phyloP scores from a whole-genome alignment of 2,113 vertebrate species.

The Papio anubis region DNA sequence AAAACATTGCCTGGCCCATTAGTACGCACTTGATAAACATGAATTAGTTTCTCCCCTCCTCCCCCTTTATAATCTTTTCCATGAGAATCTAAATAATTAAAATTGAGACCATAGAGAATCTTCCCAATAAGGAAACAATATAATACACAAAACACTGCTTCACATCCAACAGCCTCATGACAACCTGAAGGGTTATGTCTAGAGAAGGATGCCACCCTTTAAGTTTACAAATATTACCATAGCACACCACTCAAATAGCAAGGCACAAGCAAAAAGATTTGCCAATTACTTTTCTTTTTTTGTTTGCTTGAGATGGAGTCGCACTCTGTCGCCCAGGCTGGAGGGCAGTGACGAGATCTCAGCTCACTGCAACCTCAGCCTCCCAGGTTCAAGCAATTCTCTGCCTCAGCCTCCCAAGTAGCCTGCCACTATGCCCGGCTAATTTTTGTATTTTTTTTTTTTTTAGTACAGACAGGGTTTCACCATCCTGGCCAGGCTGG shows the following conservation, averaged over 20 bases:
- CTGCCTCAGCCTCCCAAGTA: too few species aligned
- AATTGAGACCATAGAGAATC: constrained; percentile 10
- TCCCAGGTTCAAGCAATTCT: too few species aligned
- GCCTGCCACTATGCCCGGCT: too few species aligned
- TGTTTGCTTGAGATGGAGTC: too few species aligned
- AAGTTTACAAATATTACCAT: not conserved
- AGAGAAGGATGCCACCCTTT: not conserved
- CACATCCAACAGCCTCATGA: not conserved
- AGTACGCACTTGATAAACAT: not conserved
- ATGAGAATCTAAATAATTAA: constrained; percentile 9
- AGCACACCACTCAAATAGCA: not conserved
- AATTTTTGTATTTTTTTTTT: too few species aligned
- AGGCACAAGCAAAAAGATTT: not conserved
- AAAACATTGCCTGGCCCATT: not conserved
- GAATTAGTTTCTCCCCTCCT: not conserved
- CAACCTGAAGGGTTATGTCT: not conserved
- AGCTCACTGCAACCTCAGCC: too few species aligned
- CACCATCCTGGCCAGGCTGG: too few species aligned
- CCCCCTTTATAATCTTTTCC: not conserved
- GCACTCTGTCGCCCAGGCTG: too few species aligned
- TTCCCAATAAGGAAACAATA: not conserved
- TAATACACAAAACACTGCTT: not conserved
- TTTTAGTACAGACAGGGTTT: too few species aligned
- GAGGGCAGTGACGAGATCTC: too few species aligned
- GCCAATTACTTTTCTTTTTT: not conserved